Evolutionary conservation across 2,113 vertebrate species (phyloP).

Genomic region (Sakesphorus luctuosus): DNA sequence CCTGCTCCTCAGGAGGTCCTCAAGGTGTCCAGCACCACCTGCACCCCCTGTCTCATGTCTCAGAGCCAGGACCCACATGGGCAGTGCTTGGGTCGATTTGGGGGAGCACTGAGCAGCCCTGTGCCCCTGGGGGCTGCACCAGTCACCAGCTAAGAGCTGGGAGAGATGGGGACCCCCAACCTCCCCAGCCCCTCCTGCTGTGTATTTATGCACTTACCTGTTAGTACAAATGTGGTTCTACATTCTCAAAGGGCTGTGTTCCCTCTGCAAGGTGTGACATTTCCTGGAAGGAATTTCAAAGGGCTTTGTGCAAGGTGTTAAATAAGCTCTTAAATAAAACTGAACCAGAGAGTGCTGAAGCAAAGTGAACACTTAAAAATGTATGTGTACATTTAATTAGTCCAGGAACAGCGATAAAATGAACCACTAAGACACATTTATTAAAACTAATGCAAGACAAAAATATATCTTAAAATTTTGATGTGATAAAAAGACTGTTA

Average conservation of each 20-base stretch:
- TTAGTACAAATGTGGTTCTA: neutral
- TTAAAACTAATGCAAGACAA: slow-evolving; percentile 54
- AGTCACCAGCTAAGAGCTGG: neutral
- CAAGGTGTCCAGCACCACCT: fast-evolving
- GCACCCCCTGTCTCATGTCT: neutral
- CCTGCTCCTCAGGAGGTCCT: neutral
- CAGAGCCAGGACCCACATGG: fast-evolving
- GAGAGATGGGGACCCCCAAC: neutral
- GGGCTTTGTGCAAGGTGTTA: slow-evolving; percentile 64
- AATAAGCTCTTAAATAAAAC: slow-evolving; percentile 66
- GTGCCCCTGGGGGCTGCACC: fast-evolving
- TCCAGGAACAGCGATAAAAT: slow-evolving; percentile 44
- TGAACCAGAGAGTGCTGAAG: slow-evolving; percentile 36
- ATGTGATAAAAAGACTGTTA: slow-evolving; percentile 53
- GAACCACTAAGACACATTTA: slow-evolving; percentile 33
- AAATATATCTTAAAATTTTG: slow-evolving; percentile 57
- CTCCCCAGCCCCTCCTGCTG: neutral
- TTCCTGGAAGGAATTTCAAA: slow-evolving; percentile 67
- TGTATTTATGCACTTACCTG: fast-evolving
- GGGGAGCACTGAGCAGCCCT: neutral
- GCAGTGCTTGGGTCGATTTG: neutral
- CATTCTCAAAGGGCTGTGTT: neutral
- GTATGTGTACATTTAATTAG: slow-evolving; percentile 69
- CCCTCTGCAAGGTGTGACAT: slow-evolving; percentile 49
- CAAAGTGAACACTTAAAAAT: slow-evolving; percentile 58